Base-by-base conservation (phyloP, 1,140 invertebrate genomes). In the Oryzaephilus surinamensis region DNA sequence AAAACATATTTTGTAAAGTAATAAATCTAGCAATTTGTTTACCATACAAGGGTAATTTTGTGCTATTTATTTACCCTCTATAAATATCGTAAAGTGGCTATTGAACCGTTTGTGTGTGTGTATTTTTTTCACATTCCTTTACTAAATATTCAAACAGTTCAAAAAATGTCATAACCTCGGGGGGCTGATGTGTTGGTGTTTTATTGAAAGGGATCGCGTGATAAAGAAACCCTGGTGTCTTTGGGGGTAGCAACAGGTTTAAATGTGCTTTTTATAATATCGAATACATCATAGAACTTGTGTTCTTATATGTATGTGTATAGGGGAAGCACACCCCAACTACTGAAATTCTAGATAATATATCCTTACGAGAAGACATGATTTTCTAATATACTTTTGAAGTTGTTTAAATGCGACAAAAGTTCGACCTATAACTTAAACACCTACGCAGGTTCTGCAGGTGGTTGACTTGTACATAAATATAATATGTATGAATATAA, bases 241-340 rank as follows among this genome's bases (percentile, higher is more conserved):
- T 37, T 27, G 14, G 38, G 43, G 39, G 34, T 26, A 40, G 50
- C 52, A 54, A 54, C 52, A 54, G 52, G 52, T 54, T 54, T 42
- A 54, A 54, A 54, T 54, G 52, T 40, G 42, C 46, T 51, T 54
- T 54, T 54, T 39, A 54, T 51, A 51, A n/a, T n/a, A n/a, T n/a
- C n/a, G n/a, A n/a, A n/a, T n/a, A n/a, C n/a, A 24, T 24, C 23
- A 24, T 24, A 24, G 5, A 21, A n/a, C n/a, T n/a, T n/a, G n/a
- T n/a, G n/a, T n/a, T n/a, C n/a, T n/a, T n/a, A n/a, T 20, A 17
- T 47, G 52, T 45, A 39, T 24, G 23, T 24, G 11, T 8, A 24
- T 24, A 11, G 11, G 23, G 8, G 8, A 24, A 32, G 34, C 32
- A 12, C 34, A 45, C 39, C 46, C 43, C 46, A 32, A 38, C 8